These are phyloP conservation scores for Zootoca vivipara DNA, from an alignment of 2,113 vertebrate species.

Conservation along the genomic window DNA sequence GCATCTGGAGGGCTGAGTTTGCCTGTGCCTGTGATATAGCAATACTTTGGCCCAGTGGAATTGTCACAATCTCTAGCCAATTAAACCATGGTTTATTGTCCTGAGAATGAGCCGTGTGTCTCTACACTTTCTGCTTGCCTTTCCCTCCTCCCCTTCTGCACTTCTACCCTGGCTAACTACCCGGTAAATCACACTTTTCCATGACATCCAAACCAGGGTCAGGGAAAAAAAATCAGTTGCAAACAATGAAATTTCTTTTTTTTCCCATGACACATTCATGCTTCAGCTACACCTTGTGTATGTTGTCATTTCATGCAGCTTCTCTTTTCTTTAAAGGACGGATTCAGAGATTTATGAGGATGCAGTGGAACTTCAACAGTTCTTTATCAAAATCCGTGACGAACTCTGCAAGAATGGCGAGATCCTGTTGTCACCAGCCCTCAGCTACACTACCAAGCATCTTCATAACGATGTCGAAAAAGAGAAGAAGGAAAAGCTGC, in stretches of 20 bases:
- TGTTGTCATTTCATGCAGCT: neutral
- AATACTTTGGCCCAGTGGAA: neutral
- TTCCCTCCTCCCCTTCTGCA: neutral
- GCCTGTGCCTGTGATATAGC: no score
- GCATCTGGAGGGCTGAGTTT: no score
- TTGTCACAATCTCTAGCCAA: neutral
- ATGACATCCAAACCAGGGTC: neutral
- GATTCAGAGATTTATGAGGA: conserved; percentile 99
- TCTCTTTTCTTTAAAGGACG: conserved; percentile 79
- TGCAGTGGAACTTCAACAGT: conserved; percentile 96
- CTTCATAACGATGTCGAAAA: conserved; percentile 96
- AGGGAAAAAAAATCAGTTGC: neutral
- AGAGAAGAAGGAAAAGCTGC: conserved; percentile 96
- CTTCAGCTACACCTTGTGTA: accelerated
- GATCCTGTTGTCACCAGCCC: conserved; percentile 94
- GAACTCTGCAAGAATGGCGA: conserved; percentile 99
- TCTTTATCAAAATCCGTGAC: conserved; percentile 96
- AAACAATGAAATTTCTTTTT: neutral
- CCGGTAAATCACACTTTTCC: neutral
- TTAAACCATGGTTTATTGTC: neutral
- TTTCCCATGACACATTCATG: neutral
- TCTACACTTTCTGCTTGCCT: neutral
- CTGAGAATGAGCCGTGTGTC: neutral
- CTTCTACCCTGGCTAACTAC: neutral
- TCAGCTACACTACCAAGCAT: conserved; percentile 97